Evolutionary conservation across 2,888 invertebrate genomes (phyloP), one percentile per base, ranked within the genome.

Genomic region (Opisthograptis luteolata): DNA sequence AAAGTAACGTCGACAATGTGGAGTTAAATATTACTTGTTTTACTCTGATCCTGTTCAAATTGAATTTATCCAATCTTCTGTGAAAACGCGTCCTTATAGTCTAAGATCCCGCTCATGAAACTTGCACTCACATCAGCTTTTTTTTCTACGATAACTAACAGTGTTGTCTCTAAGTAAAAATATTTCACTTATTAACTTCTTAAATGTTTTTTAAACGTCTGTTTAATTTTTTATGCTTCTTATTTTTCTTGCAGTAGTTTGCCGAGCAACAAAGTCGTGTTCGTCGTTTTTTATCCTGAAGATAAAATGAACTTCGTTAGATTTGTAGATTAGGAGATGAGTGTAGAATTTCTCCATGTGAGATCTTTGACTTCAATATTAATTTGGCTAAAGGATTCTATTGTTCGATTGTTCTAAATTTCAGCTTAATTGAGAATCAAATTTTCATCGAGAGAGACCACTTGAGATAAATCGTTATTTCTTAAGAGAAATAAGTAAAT

Each of bases 371-470:
- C n/a, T n/a, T n/a, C n/a, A 42, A 61, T 67, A 68, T 68, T 66
- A 67, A 68, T 73, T 73, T 55, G 31, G 53, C 49, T 60, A 54
- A 60, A 65, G 58, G 60, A 49, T 58, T 57, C 55, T 58, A 63
- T 66, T 72, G 62, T 70, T 58, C 54, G 57, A 64, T 66, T 60
- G 66, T 56, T 66, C 62, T 66, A 66, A 70, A 73, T 74, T 71
- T 68, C 58, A 68, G 66, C 54, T 73, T 73, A 77, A 79, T 77
- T 78, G 71, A 66, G 70, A 74, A 75, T 75, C 72, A 74, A 75
- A 74, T 75, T 75, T 70, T 66, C 71, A 70, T 69, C 61, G 66
- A 53, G 53, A 59, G 55, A 62, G 61, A 63, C 58, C 68, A 66
- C 71, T 77, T 55, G 53, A 70, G 62, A 70, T 71, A 72, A 77